Evolutionary conservation across 2,797 vertebrate genomes (phyloP), one percentile per base, ranked within the genome.

Genomic region (Macroramphosus scolopax): DNA sequence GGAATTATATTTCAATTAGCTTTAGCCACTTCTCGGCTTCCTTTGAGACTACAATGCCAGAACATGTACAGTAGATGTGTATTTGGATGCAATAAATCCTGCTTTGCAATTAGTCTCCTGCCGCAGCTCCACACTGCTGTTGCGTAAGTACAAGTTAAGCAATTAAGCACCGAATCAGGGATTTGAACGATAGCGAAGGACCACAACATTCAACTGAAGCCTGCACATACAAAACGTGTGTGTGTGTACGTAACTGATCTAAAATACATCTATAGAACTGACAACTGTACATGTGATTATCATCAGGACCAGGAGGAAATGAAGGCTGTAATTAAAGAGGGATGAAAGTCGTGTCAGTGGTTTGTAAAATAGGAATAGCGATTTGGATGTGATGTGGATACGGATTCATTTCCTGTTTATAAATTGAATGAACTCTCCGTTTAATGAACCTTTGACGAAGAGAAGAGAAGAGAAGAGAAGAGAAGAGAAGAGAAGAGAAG

Each of bases 1-100:
- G 86, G 86, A 88, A 87, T 86, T 85, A 82, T 68, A 77, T 86
- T 87, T 87, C 84, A 88, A 88, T 88, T 88, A 86, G 82, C 79
- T 82, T 76, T 62, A 61, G 74, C 71, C 73, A 74, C 79, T 82
- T 74, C 61, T 59, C 35, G 66, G 61, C 60, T 59, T 80, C 78
- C 79, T 82, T 46, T 72, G 82, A 79, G 84, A 82, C 58, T 33
- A n/a, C 17, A 11, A 52, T 30, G 51, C 75, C 67, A 64, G 77
- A 82, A 79, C 83, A 82, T 80, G 69, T 47, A 59, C 65, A 67
- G n/a, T 15, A 65, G 58, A 72, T 64, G 62, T 75, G 59, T 52
- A 70, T 77, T 80, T 78, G 72, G 57, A 58, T 56, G 64, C 58
- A 47, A 69, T 69, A 78, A 83, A 83, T 81, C 78, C 59, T 29